These are phyloP conservation scores for Canis aureus DNA, from an alignment of 2,113 vertebrate genomes.

Conservation along the genomic window DNA sequence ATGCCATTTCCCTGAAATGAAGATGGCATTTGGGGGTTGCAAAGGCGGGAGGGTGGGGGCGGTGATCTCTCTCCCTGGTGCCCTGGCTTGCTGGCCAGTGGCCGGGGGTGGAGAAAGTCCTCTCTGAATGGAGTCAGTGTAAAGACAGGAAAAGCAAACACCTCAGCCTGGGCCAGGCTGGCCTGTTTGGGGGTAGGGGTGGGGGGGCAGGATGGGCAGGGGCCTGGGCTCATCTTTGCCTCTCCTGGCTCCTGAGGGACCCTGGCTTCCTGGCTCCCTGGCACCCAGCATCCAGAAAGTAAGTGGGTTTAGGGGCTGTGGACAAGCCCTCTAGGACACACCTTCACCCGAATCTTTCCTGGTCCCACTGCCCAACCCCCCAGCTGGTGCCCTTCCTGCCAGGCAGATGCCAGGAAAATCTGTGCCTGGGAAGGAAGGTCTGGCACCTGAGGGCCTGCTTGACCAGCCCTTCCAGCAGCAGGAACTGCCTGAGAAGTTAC, in stretches of 20 bases:
- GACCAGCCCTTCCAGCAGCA: not conserved
- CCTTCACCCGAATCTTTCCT: not conserved
- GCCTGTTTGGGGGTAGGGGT: not conserved
- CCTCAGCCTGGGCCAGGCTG: slow-evolving; percentile 40
- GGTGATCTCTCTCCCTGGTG: slow-evolving; percentile 52
- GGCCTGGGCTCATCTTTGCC: not conserved
- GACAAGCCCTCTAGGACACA: not conserved
- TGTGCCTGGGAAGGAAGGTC: slow-evolving; percentile 16
- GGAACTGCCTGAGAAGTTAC: slow-evolving; percentile 17
- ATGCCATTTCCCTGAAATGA: not conserved
- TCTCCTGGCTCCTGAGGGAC: not conserved
- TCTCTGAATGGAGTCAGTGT: slow-evolving; percentile 82
- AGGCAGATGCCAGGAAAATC: slow-evolving; percentile 73
- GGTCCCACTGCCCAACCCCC: not conserved
- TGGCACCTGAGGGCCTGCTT: slow-evolving; percentile 50
- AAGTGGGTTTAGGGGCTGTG: not conserved
- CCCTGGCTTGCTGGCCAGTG: not conserved
- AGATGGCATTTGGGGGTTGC: not conserved
- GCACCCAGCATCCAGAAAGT: not conserved
- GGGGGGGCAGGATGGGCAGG: not conserved
- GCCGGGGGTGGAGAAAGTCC: slow-evolving; percentile 50
- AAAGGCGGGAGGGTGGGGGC: not conserved
- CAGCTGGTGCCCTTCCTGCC: slow-evolving; percentile 57
- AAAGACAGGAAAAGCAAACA: slow-evolving; percentile 82
- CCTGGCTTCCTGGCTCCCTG: not conserved